Evolutionary conservation across 2,113 vertebrate species (phyloP).

Genomic region (Podocnemis expansa): DNA sequence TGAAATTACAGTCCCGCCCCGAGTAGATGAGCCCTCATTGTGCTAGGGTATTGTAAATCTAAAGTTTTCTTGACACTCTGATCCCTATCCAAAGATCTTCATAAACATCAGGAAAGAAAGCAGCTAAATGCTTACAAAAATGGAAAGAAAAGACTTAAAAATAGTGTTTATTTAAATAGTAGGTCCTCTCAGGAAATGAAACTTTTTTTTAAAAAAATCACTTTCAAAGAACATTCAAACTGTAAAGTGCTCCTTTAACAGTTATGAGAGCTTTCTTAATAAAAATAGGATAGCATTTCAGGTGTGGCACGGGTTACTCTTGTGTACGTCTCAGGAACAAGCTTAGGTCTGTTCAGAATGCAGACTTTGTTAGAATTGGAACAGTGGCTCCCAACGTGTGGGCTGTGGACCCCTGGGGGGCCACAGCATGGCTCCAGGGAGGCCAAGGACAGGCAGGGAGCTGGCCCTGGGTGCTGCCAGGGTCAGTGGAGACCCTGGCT

Average conservation of each 20-base stretch:
- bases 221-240: neutral
- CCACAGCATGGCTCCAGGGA: too few species aligned
- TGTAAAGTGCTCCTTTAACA: neutral
- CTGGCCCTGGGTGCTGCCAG: too few species aligned
- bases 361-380: too few species aligned
- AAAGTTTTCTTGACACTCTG: neutral
- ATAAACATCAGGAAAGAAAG: neutral
- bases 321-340: neutral
- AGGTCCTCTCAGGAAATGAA: fast-evolving
- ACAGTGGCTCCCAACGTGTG: too few species aligned
- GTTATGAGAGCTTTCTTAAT: neutral
- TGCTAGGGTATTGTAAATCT: neutral
- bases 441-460: too few species aligned
- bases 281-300: neutral
- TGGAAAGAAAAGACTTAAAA: neutral
- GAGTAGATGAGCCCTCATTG: too few species aligned
- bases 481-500: too few species aligned
- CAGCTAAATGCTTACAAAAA: neutral
- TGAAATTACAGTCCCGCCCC: too few species aligned
- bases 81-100: neutral
- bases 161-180: fast-evolving
- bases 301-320: neutral
- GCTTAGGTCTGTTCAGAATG: neutral
- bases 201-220: neutral
- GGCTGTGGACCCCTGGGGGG: too few species aligned